Base-by-base conservation (phyloP, 2,113 vertebrate genomes). In the Albula goreensis region DNA sequence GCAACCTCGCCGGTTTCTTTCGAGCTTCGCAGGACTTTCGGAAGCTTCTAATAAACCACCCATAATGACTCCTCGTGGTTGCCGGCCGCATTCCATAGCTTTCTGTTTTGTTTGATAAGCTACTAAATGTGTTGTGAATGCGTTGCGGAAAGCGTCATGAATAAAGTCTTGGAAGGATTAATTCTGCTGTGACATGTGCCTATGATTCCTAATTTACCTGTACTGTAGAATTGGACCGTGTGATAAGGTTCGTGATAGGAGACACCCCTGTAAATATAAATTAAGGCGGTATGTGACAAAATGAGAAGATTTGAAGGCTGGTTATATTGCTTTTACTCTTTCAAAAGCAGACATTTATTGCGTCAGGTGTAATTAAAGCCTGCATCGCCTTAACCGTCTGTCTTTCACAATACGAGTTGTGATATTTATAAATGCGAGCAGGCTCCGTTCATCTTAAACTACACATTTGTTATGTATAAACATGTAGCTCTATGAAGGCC, bases 311-410 rank as follows among this genome's bases (percentile, higher is more conserved):
- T 86, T 88, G 86, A 84, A 50, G 41, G 66, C 51, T 50, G 25
- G 51, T 50, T 63, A n/a, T 22, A 50, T 77, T 31, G 50, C 70
- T n/a, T 78, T 53, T 78, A 53, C 83, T 53, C 22, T 84, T 50
- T 52, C 56, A 78, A 85, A 78, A 52, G 25, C 66, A 85, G 85
- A 79, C 88, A 81, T 92, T 90, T 83, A 93, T 90, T 89, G 88
- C 90, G 83, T 22, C 31, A 63, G 12, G 52, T 5, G 78, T 92
- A 91, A 93, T 94, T 92, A 91, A 86, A 93, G 88, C 87, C 86
- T 77, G 86, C 87, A 50, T 78, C 66, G 31, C 10, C 50, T n/a
- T 41, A 41, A 41, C 31, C 6, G 70, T 49, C 19, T 51, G n/a
- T 78, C 50, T 53, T 25, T 85, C 50, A 53, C 19, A 48, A 53